Conservation (phyloP, 2,797 vertebrate species). For the Smutsia gigantea region DNA sequence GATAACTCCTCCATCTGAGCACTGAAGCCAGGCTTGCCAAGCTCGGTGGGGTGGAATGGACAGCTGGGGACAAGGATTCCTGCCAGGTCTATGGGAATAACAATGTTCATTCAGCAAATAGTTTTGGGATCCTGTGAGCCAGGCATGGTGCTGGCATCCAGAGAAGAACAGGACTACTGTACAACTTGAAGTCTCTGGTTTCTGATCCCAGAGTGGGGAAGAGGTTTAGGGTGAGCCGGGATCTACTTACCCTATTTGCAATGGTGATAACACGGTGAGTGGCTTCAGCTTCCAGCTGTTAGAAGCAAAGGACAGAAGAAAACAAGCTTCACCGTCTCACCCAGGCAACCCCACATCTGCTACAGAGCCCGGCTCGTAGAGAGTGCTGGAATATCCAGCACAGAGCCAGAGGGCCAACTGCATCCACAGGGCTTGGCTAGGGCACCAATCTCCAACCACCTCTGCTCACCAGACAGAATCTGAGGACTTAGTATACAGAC, state of each 20-base stretch:
- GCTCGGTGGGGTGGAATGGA: not conserved
- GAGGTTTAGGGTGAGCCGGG: rapidly evolving
- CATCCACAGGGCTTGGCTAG: not conserved
- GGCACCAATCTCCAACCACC: not conserved
- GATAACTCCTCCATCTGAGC: not conserved
- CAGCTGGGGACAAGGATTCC: not conserved
- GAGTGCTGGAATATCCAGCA: not conserved
- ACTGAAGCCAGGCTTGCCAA: not conserved
- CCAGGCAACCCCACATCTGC: not conserved
- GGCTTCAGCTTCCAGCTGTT: constrained; percentile 96
- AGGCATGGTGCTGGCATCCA: not conserved
- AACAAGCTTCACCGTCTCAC: not conserved
- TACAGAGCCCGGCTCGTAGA: not conserved
- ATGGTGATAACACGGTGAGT: constrained; percentile 96
- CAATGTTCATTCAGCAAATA: not conserved
- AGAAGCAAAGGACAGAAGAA: constrained; percentile 25
- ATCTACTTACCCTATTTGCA: constrained; percentile 94
- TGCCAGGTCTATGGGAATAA: not conserved
- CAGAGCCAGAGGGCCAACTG: not conserved
- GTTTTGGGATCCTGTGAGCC: not conserved
- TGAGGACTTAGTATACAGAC: not conserved
- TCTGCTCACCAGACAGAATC: not conserved
- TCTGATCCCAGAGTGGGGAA: not conserved
- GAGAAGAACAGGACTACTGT: not conserved
- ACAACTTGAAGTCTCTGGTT: not conserved